phyloP scores from a whole-genome alignment of 2,797 vertebrate species.

The Microchirus variegatus region DNA sequence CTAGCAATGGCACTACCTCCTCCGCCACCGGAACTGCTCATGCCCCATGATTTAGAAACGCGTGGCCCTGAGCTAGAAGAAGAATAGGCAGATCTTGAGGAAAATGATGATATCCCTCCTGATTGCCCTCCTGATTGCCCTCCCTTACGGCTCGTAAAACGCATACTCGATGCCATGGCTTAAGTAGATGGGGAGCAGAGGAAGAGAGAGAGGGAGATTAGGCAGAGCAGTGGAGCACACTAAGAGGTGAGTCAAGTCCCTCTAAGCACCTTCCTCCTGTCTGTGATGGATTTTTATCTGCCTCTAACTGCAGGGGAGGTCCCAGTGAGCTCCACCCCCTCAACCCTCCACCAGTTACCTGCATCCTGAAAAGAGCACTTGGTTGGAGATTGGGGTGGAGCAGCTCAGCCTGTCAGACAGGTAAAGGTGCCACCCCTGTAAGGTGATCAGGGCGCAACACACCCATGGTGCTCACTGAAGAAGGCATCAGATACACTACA shows the following conservation, averaged over 20 bases:
- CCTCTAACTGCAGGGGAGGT: constrained; percentile 44
- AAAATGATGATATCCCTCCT: no score
- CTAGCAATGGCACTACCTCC: no score
- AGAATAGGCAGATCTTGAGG: no score
- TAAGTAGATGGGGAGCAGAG: constrained; percentile 46
- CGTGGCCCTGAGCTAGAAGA: no score
- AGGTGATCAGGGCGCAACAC: constrained; percentile 46
- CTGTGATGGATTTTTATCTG: constrained; percentile 64
- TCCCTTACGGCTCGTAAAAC: no score
- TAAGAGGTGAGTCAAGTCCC: constrained; percentile 80
- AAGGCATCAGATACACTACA: constrained; percentile 37
- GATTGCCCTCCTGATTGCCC: no score
- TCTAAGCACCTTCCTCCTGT: constrained; percentile 72
- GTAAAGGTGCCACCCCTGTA: constrained; percentile 50
- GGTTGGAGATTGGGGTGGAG: constrained; percentile 30
- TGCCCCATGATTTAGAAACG: no score
- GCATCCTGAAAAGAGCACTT: constrained; percentile 34
- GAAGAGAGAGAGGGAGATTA: constrained; percentile 54
- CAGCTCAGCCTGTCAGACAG: constrained; percentile 58
- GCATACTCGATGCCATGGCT: no score
- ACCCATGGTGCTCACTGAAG: constrained; percentile 47
- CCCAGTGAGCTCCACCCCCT: constrained; percentile 41
- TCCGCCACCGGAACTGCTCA: no score
- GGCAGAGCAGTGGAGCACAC: constrained; percentile 71
- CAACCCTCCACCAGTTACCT: constrained; percentile 51